Percentiles rank a stretch among this genome's conserved stretches.
Conservation (phyloP, 1,140 invertebrate genomes). For the Helicorthomorpha holstii region DNA sequence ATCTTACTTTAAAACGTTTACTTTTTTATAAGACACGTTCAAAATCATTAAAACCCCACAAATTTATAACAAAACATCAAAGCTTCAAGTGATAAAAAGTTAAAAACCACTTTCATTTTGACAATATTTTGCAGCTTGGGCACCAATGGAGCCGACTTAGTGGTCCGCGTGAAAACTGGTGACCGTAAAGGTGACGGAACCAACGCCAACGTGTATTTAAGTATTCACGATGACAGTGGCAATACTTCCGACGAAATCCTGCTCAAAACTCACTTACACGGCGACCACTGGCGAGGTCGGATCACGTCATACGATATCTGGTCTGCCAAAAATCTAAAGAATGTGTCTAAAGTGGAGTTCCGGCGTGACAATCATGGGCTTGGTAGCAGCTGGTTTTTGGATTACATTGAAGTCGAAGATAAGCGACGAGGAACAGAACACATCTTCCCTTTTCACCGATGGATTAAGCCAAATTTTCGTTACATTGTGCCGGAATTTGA, state of each 20-base stretch:
- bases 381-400: constrained; percentile 16
- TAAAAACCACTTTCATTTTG: too few species aligned
- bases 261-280: constrained; percentile 22
- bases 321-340: constrained; percentile 7
- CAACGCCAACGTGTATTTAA: constrained; percentile 25
- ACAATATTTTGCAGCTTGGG: too few species aligned
- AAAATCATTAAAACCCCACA: too few species aligned
- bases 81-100: too few species aligned
- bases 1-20: too few species aligned
- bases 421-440: constrained; percentile 8
- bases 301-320: constrained; percentile 19
- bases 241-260: constrained; percentile 17
- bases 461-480: constrained; percentile 25
- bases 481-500: constrained; percentile 28
- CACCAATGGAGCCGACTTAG: too few species aligned
- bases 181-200: constrained; percentile 26
- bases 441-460: constrained; percentile 29
- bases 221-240: constrained; percentile 22
- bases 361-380: constrained; percentile 16
- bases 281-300: constrained; percentile 27
- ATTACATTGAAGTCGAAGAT: constrained; percentile 14
- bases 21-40: too few species aligned
- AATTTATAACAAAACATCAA: too few species aligned
- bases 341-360: constrained; percentile 11
- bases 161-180: constrained; percentile 26